A percentile compares a stretch with the other conserved stretches of the same genome.
These are phyloP conservation scores for Osmerus mordax DNA, from an alignment of 2,113 vertebrate species.

Conservation along the genomic window DNA sequence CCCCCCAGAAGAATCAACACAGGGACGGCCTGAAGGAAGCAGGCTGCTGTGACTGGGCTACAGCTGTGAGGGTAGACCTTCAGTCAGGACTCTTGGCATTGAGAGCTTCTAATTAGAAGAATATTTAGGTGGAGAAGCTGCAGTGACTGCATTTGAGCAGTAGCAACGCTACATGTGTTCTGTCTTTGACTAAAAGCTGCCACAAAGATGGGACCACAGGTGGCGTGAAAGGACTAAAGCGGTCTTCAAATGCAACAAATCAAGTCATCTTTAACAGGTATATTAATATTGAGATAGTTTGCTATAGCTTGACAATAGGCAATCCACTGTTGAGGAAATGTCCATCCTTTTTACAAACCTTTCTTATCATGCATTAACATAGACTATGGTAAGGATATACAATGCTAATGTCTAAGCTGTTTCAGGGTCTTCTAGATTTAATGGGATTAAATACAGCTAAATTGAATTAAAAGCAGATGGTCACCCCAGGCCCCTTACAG, in stretches of 20 bases:
- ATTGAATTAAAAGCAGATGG: constrained; percentile 52
- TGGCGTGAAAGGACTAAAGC: too few species aligned
- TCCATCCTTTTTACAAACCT: constrained; percentile 4
- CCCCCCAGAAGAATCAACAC: background rate
- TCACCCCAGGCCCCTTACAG: background rate
- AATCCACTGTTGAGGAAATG: constrained; percentile 22
- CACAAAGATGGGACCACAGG: too few species aligned
- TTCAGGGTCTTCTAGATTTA: constrained; percentile 31
- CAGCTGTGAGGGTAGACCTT: background rate
- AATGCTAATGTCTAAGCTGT: background rate
- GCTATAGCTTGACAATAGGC: too few species aligned
- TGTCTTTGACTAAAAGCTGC: too few species aligned
- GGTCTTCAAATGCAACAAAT: too few species aligned
- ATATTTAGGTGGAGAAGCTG: too few species aligned
- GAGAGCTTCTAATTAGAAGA: background rate
- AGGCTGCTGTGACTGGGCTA: background rate
- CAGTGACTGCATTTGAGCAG: too few species aligned
- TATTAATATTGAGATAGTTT: background rate
- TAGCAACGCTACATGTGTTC: too few species aligned
- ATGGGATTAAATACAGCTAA: constrained; percentile 29
- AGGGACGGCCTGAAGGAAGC: background rate
- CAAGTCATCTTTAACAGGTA: background rate
- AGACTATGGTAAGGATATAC: constrained; percentile 3
- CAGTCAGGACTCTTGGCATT: background rate
- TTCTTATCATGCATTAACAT: background rate